phyloP scores from a whole-genome alignment of 1,140 invertebrate genomes.

The Orius laevigatus region DNA sequence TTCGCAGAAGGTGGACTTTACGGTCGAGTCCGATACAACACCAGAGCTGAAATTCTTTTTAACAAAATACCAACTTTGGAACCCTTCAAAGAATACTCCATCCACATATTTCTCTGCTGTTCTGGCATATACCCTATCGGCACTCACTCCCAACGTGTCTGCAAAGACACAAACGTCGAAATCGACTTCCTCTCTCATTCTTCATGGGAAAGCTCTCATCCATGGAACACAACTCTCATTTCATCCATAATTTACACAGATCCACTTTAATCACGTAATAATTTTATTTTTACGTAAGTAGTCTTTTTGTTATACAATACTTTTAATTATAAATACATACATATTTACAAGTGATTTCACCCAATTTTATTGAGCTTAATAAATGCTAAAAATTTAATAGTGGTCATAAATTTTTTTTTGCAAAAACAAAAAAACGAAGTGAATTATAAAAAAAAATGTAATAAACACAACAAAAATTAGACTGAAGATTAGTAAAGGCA shows the following conservation, averaged over 20 bases:
- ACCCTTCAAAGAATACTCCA: slow-evolving; percentile 7
- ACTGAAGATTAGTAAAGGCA: no score
- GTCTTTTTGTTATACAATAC: no score
- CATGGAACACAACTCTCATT: slow-evolving; percentile 13
- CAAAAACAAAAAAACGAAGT: no score
- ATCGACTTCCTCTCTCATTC: slow-evolving; percentile 14
- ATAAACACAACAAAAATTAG: no score
- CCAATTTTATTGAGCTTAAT: no score
- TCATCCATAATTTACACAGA: slow-evolving; percentile 10
- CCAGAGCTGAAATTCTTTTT: slow-evolving; percentile 10
- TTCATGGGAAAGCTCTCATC: slow-evolving; percentile 13
- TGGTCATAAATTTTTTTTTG: no score
- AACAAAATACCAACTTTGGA: slow-evolving; percentile 3
- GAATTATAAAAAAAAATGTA: no score
- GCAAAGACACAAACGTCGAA: slow-evolving; percentile 1
- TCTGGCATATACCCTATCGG: slow-evolving; percentile 14
- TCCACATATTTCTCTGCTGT: slow-evolving; percentile 13
- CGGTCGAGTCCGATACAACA: slow-evolving; percentile 11
- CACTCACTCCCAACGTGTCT: not conserved
- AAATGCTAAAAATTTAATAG: no score
- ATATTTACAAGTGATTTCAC: no score
- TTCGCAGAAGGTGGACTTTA: slow-evolving; percentile 9
- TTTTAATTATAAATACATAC: no score
- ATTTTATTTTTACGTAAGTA: no score
- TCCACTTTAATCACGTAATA: not conserved